Evolutionary conservation across 2,888 invertebrate species (phyloP).

Genomic region (Laothoe populi): DNA sequence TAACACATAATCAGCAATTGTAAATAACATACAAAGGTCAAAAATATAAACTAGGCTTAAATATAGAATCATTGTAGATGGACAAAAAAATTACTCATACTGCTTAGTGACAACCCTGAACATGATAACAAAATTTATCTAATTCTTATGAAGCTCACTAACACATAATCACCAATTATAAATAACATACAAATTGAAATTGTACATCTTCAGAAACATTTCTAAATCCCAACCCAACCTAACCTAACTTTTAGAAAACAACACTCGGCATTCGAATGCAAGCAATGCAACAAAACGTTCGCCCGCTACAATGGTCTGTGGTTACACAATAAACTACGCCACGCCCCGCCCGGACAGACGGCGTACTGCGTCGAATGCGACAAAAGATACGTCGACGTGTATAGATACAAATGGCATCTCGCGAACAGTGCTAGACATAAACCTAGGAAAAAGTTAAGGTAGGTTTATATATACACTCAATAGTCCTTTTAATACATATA

Average conservation of each 20-base stretch:
- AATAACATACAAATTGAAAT: too few species aligned
- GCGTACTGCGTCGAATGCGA: conserved; percentile 61
- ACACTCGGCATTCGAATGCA: conserved; percentile 52
- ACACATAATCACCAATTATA: too few species aligned
- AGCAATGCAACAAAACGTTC: conserved; percentile 49
- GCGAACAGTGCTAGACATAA: conserved; percentile 42
- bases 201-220: too few species aligned
- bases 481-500: too few species aligned
- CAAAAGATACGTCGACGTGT: conserved; percentile 44
- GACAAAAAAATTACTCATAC: too few species aligned
- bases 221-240: background rate
- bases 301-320: conserved; percentile 57
- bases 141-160: too few species aligned
- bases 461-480: background rate
- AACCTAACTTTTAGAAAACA: conserved; percentile 45
- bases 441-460: conserved; percentile 40
- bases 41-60: too few species aligned
- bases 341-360: conserved; percentile 32
- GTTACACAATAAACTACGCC: conserved; percentile 53
- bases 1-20: too few species aligned
- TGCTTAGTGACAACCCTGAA: too few species aligned
- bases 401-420: conserved; percentile 54
- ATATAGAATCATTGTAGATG: too few species aligned
- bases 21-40: too few species aligned
- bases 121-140: too few species aligned